A percentile compares a stretch with the other conserved stretches of the same genome.
Evolutionary conservation across 1,140 invertebrate species (phyloP).

Genomic region (Drosophila sp.): DNA sequence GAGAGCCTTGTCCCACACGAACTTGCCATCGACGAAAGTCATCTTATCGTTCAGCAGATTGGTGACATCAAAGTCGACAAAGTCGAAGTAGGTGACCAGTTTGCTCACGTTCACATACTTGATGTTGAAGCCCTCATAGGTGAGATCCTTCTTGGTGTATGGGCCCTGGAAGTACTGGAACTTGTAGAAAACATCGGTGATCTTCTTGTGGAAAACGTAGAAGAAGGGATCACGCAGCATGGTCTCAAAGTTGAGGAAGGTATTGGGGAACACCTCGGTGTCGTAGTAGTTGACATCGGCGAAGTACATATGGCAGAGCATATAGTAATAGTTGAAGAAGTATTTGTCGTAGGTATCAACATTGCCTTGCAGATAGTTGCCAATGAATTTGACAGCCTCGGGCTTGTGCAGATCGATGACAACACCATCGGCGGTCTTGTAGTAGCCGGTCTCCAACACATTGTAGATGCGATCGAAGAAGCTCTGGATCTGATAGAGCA

Average conservation of each 20-base stretch:
- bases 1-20: constrained; percentile 75
- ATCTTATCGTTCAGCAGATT: constrained; percentile 86
- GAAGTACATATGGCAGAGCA: constrained; percentile 85
- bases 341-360: constrained; percentile 87
- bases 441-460: constrained; percentile 87
- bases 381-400: constrained; percentile 87
- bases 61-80: constrained; percentile 88
- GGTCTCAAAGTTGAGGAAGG: constrained; percentile 86
- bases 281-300: constrained; percentile 69
- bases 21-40: constrained; percentile 75
- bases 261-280: constrained; percentile 78
- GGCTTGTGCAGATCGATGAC: constrained; percentile 85
- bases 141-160: constrained; percentile 87
- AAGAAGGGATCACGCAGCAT: constrained; percentile 88
- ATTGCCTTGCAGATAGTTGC: constrained; percentile 88
- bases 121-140: constrained; percentile 87
- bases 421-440: constrained; percentile 85
- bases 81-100: constrained; percentile 90
- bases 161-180: constrained; percentile 86
- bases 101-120: constrained; percentile 87
- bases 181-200: constrained; percentile 85
- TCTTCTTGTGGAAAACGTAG: constrained; percentile 87
- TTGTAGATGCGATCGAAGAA: constrained; percentile 87
- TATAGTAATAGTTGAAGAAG: constrained; percentile 87
- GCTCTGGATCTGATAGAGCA: constrained; percentile 74